Evolutionary conservation across 2,113 vertebrate genomes (phyloP).

Genomic region (Paramormyrops kingsleyae): DNA sequence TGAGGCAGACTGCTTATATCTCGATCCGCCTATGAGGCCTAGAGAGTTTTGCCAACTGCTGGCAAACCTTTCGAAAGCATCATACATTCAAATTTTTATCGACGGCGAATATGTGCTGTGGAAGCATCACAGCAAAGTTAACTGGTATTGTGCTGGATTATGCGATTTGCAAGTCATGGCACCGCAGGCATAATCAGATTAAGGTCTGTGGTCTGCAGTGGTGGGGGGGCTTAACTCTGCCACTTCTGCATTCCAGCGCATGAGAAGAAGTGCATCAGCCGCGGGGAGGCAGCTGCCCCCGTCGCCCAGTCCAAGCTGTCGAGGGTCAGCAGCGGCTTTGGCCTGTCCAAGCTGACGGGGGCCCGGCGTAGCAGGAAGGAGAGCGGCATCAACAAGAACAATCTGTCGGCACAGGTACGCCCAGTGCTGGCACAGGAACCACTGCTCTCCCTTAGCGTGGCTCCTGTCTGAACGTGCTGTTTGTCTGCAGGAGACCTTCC

Average conservation of each 20-base stretch:
- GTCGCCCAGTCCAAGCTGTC: constrained; percentile 89
- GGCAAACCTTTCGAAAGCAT: not conserved
- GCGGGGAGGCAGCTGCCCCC: constrained; percentile 80
- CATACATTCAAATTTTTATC: not conserved
- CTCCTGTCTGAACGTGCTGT: not conserved
- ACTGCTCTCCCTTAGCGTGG: not conserved
- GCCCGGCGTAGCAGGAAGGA: constrained; percentile 89
- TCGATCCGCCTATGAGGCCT: not conserved
- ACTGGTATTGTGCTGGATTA: not conserved
- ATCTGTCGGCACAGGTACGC: constrained; percentile 83
- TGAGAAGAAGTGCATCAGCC: constrained; percentile 92
- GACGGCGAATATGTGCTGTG: not conserved
- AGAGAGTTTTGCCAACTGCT: not conserved
- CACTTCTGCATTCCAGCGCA: constrained; percentile 61
- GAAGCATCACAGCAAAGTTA: not conserved
- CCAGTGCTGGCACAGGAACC: not conserved
- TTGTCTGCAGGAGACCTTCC: constrained; percentile 81
- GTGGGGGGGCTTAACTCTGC: not conserved
- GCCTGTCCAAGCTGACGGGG: constrained; percentile 93
- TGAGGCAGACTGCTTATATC: not conserved
- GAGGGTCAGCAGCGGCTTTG: constrained; percentile 92
- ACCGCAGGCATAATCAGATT: not conserved
- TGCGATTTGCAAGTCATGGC: not conserved
- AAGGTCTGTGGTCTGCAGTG: not conserved
- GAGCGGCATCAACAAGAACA: constrained; percentile 86